Evolutionary conservation across 2,797 vertebrate species (phyloP).

Genomic region (Gastrophryne carolinensis): DNA sequence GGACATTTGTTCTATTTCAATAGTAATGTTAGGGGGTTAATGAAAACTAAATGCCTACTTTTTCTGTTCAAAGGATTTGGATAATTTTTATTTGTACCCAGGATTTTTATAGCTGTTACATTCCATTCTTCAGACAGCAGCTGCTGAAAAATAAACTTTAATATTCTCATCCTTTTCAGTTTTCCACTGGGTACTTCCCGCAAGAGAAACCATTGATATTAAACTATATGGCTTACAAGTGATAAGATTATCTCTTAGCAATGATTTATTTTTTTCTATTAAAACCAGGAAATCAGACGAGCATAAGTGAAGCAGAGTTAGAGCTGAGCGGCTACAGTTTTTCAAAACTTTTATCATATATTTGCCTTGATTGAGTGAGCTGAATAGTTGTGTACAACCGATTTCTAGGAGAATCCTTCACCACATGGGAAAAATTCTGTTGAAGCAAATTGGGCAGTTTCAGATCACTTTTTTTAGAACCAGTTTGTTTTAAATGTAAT

Average conservation of each 20-base stretch:
- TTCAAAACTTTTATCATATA: constrained; percentile 62
- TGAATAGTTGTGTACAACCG: not conserved
- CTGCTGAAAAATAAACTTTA: constrained; percentile 51
- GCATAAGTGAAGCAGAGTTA: constrained; percentile 58
- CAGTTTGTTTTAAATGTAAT: not conserved
- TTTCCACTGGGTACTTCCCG: constrained; percentile 51
- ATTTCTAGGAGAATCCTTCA: not conserved
- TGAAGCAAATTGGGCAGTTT: not conserved
- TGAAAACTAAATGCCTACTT: not conserved
- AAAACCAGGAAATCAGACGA: constrained; percentile 65
- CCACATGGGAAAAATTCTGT: not conserved
- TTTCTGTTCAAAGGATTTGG: not conserved
- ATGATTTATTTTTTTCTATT: constrained; percentile 71
- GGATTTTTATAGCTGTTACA: not conserved
- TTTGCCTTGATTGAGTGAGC: constrained; percentile 57
- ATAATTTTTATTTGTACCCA: not conserved
- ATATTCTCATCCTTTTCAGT: constrained; percentile 60
- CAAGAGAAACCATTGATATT: constrained; percentile 59
- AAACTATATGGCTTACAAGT: constrained; percentile 64
- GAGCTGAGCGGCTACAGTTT: constrained; percentile 59
- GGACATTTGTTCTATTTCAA: too few relatives aligned
- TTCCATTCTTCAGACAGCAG: constrained; percentile 32
- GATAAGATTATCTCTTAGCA: constrained; percentile 70
- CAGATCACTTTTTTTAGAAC: not conserved
- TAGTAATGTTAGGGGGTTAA: too few relatives aligned